These are phyloP conservation scores for Micrasema longulum DNA, from an alignment of 1,140 invertebrate genomes.

Conservation along the genomic window DNA sequence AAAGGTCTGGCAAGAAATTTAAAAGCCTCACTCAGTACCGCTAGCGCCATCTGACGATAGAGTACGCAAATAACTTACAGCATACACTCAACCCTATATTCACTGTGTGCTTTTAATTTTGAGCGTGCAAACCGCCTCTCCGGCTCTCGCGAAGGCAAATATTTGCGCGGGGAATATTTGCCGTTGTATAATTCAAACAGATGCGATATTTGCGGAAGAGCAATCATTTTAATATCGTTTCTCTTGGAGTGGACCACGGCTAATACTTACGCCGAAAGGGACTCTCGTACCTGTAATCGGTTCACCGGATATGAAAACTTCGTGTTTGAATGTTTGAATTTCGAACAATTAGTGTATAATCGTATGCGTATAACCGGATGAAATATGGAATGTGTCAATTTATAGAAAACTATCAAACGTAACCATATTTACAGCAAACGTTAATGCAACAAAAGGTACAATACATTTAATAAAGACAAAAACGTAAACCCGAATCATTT, in stretches of 20 bases:
- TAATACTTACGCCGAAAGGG: constrained; percentile 3
- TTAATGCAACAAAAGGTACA: too few species aligned
- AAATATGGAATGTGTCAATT: too few species aligned
- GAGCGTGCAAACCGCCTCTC: constrained; percentile 69
- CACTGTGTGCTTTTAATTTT: constrained; percentile 71
- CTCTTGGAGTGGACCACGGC: constrained; percentile 34
- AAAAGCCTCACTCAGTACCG: neutral
- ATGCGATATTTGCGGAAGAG: constrained; percentile 75
- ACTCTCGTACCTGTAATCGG: constrained; percentile 26
- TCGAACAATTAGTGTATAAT: too few species aligned
- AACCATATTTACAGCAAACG: too few species aligned
- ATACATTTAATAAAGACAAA: too few species aligned
- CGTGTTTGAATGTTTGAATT: too few species aligned
- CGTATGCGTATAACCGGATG: too few species aligned
- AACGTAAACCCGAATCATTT: too few species aligned
- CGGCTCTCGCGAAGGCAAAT: constrained; percentile 68
- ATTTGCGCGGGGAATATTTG: constrained; percentile 76
- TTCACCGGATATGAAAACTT: neutral
- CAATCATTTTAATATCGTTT: constrained; percentile 74
- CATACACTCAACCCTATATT: constrained; percentile 60
- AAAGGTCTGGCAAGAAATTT: too few species aligned
- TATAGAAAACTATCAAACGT: too few species aligned
- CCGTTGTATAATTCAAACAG: constrained; percentile 75
- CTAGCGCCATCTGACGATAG: constrained; percentile 32
- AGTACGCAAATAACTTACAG: constrained; percentile 36